Evolutionary conservation across 2,113 vertebrate genomes (phyloP), one percentile per base, ranked within the genome.

Genomic region (Apistogramma diplotaenia): DNA sequence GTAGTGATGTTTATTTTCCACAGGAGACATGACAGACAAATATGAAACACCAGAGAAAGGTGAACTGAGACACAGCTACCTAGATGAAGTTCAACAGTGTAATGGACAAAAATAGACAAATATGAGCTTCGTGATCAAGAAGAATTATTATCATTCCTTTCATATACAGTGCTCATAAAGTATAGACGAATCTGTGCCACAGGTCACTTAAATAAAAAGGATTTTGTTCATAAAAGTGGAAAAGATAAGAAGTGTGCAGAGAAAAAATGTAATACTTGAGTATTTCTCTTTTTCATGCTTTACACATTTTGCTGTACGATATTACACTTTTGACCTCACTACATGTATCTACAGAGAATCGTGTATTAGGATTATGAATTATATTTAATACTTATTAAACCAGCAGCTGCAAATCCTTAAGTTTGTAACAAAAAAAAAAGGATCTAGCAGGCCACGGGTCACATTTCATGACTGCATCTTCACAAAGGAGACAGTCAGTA

Each of bases 11-110:
- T 81, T 43, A 67, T 27, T 60, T 59, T 73, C 37, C 54, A 46
- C 19, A 49, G 23, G 21, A 76, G 29, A 76, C 0, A 2, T 16
- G 18, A 43, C 0, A 19, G 16, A 72, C 1, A 19, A 31, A 0
- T 21, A 51, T n/a, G n/a, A 18, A 2, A 16, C 5, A 49, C 1
- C 51, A 0, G 4, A 79, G n/a, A 0, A 0, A 1, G 37, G 15
- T 9, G 3, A 46, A 67, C 19, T 0, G 23, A 18, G 40, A 67
- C 40, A 12, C 15, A 27, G 15, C 23, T 67, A 27, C 46, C 62
- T 3, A 67, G 27, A 21, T 67, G 61, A 67, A 46, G 16, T 12
- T 67, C 23, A 67, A 0, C 40, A 46, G 23, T 19, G 27, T 27
- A 40, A 67, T 3, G 15, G n/a, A n/a, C n/a, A n/a, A n/a, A n/a